Evolutionary conservation across 2,888 invertebrate genomes (phyloP), one percentile per base, ranked within the genome.

Genomic region (Lampropteryx suffumata): DNA sequence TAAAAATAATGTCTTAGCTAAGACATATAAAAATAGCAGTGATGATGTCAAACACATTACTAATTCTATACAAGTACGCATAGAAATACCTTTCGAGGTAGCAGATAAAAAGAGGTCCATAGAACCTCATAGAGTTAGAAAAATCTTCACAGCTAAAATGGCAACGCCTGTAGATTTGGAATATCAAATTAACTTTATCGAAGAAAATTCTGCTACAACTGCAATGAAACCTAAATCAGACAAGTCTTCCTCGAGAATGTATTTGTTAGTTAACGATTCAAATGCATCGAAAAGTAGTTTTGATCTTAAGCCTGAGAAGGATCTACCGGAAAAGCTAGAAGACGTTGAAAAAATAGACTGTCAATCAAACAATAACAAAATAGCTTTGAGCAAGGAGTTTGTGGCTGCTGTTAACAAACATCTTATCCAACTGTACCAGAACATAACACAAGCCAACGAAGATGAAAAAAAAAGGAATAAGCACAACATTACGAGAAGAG

Each of bases 151-250:
- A 2, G 87, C 85, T 0, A 74, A 69, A 61, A 68, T 87, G 71
- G 73, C 71, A 0, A 67, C 75, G 3, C 85, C 87, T 1, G 83
- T 86, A 1, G 83, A 87, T 53, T 61, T 87, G 33, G 80, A 79
- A 58, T 87, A 85, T 49, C 80, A 83, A 67, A 73, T 86, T 21
- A 64, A 78, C 55, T 71, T 82, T 0, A 65, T 73, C 32, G 76
- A 79, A 57, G 64, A 61, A 1, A 52, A 58, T 24, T 35, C 50
- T 2, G 3, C 48, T 3, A 42, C 60, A 3, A 10, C 61, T 0
- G 14, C 37, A 9, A n/a, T n/a, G n/a, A 17, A 27, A 10, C 8
- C 36, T 12, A 50, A 55, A 11, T 34, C n/a, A 10, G 53, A 59
- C 26, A 37, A 43, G 0, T 30, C 76, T 2, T 64, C 76, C 0